Evolutionary conservation across 2,797 vertebrate species (phyloP).

Genomic region (Pseudochromis fuscus): DNA sequence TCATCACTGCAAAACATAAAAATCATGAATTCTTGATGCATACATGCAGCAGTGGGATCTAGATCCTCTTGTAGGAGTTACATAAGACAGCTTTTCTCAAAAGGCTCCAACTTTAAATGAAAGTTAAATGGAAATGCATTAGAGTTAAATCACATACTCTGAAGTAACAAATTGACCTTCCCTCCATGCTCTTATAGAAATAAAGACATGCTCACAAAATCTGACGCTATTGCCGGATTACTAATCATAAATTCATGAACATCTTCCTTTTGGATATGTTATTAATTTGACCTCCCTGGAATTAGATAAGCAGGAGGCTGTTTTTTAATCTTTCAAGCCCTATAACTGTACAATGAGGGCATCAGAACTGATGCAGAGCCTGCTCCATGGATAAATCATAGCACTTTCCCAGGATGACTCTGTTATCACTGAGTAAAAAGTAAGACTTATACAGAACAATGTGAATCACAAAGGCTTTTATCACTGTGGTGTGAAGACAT

Average conservation of each 20-base stretch:
- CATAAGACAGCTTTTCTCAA: not conserved
- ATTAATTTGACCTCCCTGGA: slow-evolving; percentile 23
- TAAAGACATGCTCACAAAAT: not conserved
- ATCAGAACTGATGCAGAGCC: slow-evolving; percentile 23
- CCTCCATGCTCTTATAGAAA: not conserved
- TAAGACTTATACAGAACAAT: slow-evolving; percentile 11
- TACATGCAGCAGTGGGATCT: not conserved
- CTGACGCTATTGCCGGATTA: not conserved
- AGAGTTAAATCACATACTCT: not conserved
- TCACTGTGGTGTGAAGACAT: slow-evolving; percentile 17
- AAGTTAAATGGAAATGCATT: not conserved
- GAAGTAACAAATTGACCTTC: not conserved
- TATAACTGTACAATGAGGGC: slow-evolving; percentile 31
- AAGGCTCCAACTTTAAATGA: not conserved
- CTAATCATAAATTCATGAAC: slow-evolving; percentile 7
- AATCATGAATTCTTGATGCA: slow-evolving; percentile 14
- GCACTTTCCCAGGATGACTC: slow-evolving; percentile 13
- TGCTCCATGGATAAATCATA: slow-evolving; percentile 24
- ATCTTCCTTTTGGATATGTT: not conserved
- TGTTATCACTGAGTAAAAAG: not conserved
- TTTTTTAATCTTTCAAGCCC: slow-evolving; percentile 5
- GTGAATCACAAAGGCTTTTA: slow-evolving; percentile 3
- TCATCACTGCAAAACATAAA: slow-evolving; percentile 5
- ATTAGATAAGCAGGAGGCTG: slow-evolving; percentile 10
- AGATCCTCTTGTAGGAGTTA: not conserved